phyloP scores from a whole-genome alignment of 2,797 vertebrate species.

The Holocentrus rufus region DNA sequence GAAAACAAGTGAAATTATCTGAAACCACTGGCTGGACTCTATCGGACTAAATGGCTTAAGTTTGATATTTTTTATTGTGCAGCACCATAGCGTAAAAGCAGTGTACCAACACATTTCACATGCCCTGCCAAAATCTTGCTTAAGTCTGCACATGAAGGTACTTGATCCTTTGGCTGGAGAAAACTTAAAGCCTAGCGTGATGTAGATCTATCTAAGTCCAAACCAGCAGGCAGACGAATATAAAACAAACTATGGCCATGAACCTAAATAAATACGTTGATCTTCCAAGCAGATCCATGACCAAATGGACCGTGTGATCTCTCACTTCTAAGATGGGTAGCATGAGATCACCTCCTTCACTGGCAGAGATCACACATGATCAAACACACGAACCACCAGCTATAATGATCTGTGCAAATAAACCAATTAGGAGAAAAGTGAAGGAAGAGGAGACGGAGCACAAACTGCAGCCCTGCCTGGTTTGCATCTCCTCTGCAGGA shows the following conservation, averaged over 20 bases:
- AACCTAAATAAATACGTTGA: slow-evolving; percentile 67
- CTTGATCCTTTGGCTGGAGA: slow-evolving; percentile 64
- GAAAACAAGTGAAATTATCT: not conserved
- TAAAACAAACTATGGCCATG: slow-evolving; percentile 66
- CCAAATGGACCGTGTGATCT: slow-evolving; percentile 28
- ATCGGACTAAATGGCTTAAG: too few species aligned
- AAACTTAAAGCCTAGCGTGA: slow-evolving; percentile 42
- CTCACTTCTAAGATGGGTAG: slow-evolving; percentile 9
- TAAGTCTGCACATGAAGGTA: slow-evolving; percentile 17
- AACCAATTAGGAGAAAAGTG: slow-evolving; percentile 54
- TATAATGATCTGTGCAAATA: slow-evolving; percentile 56
- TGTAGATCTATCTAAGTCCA: slow-evolving; percentile 56
- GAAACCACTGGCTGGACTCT: not conserved
- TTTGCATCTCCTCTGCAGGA: slow-evolving; percentile 46
- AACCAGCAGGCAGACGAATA: slow-evolving; percentile 68
- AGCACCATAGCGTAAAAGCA: slow-evolving; percentile 9
- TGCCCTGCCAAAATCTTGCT: slow-evolving; percentile 14
- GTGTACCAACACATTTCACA: slow-evolving; percentile 24
- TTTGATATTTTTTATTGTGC: too few species aligned
- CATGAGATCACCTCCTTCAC: slow-evolving; percentile 30
- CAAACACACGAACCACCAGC: slow-evolving; percentile 24
- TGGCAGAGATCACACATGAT: slow-evolving; percentile 12
- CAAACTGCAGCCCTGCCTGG: slow-evolving; percentile 34
- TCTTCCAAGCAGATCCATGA: slow-evolving; percentile 40
- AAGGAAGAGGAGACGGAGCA: slow-evolving; percentile 27